These are phyloP conservation scores for Cryptus armator DNA, from an alignment of 2,888 invertebrate species.

Conservation along the genomic window DNA sequence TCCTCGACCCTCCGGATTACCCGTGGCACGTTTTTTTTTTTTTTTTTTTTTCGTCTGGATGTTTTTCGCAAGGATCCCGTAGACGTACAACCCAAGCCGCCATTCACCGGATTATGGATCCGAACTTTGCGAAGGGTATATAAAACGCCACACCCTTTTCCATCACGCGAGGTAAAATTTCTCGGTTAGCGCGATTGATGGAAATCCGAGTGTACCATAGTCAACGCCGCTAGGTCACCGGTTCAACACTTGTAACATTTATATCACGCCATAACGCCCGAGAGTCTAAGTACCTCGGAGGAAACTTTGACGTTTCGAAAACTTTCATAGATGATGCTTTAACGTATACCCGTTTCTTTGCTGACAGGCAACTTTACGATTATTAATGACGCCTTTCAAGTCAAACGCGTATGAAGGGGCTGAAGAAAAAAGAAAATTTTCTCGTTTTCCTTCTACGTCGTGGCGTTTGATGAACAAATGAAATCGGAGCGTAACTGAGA, in stretches of 20 bases:
- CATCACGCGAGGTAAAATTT: conserved; percentile 57
- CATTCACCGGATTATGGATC: conserved; percentile 54
- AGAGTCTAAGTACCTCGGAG: neutral
- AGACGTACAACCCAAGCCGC: conserved; percentile 13
- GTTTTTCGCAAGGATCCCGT: neutral
- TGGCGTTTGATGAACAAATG: too few species aligned
- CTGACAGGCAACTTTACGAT: conserved; percentile 37
- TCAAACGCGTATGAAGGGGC: neutral
- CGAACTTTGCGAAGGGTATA: conserved; percentile 52
- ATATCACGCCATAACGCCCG: conserved; percentile 1
- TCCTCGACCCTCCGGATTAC: neutral
- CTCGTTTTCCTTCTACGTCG: too few species aligned
- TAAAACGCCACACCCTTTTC: conserved; percentile 53
- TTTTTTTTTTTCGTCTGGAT: conserved; percentile 13
- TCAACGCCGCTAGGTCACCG: conserved; percentile 31
- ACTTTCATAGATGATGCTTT: conserved; percentile 50
- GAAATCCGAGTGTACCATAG: conserved; percentile 34
- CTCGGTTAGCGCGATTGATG: conserved; percentile 57
- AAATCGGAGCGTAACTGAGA: too few species aligned
- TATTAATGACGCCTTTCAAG: conserved; percentile 40
- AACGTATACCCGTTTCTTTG: conserved; percentile 25
- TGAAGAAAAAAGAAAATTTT: neutral
- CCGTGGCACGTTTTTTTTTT: conserved; percentile 25
- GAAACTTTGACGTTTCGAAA: conserved; percentile 46
- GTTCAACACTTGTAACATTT: conserved; percentile 47